These are phyloP conservation scores for Actias luna DNA, from an alignment of 2,888 invertebrate genomes.

Conservation along the genomic window DNA sequence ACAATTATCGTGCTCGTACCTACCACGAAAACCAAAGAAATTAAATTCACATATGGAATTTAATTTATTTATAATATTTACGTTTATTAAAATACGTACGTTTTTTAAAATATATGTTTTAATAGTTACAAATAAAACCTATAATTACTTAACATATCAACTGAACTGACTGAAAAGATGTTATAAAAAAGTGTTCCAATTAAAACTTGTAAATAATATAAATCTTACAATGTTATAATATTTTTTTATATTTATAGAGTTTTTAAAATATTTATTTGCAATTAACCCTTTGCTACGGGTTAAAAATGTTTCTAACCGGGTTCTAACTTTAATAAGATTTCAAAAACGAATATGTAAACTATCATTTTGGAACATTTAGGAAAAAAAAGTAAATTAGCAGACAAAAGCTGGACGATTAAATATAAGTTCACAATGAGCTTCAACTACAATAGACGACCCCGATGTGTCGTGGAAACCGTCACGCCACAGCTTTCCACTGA, in stretches of 20 bases:
- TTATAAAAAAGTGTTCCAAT: too few species aligned
- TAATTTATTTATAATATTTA: too few species aligned
- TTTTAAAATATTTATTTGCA: too few species aligned
- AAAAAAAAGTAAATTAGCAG: not conserved
- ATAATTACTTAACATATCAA: too few species aligned
- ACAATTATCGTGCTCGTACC: too few species aligned
- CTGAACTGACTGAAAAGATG: too few species aligned
- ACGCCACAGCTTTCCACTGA: constrained; percentile 71
- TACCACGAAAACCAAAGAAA: too few species aligned
- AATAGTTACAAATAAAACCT: not conserved
- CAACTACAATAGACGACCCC: constrained; percentile 66
- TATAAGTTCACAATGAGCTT: constrained; percentile 53
- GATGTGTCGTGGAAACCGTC: constrained; percentile 76
- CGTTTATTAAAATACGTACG: not conserved
- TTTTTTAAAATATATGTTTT: not conserved
- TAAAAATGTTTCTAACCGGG: not conserved
- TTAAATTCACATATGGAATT: too few species aligned
- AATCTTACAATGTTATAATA: too few species aligned
- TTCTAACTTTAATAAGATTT: not conserved
- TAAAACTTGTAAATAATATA: too few species aligned
- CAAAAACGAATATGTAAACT: not conserved
- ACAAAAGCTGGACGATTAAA: constrained; percentile 25
- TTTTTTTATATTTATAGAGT: too few species aligned
- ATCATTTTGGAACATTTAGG: not conserved
- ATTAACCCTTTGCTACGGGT: too few species aligned